These are phyloP conservation scores for Hoplodrina ambigua DNA, from an alignment of 2,888 invertebrate species.

Conservation along the genomic window DNA sequence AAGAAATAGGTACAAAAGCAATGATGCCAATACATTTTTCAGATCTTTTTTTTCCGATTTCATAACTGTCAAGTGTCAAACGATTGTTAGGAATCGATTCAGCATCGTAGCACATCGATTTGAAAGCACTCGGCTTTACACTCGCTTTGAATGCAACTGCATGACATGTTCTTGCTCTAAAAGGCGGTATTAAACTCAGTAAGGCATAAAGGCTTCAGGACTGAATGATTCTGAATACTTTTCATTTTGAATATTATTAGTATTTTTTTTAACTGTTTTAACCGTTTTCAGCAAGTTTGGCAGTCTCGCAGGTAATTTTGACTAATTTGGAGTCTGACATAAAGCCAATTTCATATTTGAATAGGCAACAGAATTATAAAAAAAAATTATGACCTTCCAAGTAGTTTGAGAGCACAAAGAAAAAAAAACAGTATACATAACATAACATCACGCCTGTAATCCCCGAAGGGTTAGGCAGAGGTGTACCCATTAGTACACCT, in stretches of 20 bases:
- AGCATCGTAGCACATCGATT: constrained; percentile 27
- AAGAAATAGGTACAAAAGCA: not conserved
- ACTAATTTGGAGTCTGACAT: too few species aligned
- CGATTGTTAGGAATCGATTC: constrained; percentile 27
- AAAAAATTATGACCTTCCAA: too few species aligned
- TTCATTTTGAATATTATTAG: not conserved
- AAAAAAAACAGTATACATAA: too few species aligned
- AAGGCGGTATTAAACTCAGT: constrained; percentile 28
- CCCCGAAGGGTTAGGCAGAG: too few species aligned
- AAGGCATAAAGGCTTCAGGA: constrained; percentile 2
- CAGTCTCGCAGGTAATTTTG: not conserved
- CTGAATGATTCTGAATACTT: constrained; percentile 1
- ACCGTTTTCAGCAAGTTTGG: not conserved
- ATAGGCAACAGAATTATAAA: too few species aligned
- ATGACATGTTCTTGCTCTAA: constrained; percentile 24
- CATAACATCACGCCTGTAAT: too few species aligned
- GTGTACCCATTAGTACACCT: too few species aligned
- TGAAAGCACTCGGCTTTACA: constrained; percentile 30
- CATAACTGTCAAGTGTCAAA: constrained; percentile 38
- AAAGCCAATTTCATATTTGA: too few species aligned
- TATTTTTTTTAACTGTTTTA: not conserved
- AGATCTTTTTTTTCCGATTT: constrained; percentile 18
- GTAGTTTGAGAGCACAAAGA: too few species aligned
- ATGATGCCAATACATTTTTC: constrained; percentile 4
- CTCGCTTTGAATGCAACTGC: constrained; percentile 19